These are phyloP conservation scores for Muschampia plurimacula DNA, from an alignment of 2,888 invertebrate genomes.

Conservation along the genomic window DNA sequence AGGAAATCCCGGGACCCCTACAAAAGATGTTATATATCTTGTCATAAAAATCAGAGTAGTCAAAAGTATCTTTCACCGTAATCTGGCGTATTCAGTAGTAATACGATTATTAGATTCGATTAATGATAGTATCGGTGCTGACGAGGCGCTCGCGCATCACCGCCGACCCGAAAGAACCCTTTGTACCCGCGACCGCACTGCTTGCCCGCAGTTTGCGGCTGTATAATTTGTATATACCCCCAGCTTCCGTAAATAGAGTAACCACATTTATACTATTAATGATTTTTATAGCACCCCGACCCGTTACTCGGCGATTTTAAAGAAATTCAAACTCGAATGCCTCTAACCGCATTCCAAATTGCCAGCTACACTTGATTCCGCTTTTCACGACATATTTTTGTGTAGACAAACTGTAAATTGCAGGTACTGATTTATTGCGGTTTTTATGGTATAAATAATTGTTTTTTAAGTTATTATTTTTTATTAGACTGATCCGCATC, in stretches of 20 bases:
- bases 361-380: slow-evolving; percentile 32
- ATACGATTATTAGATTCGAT: no score
- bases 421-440: not conserved
- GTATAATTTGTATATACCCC: slow-evolving; percentile 70
- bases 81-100: no score
- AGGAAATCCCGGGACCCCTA: no score
- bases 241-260: slow-evolving; percentile 82
- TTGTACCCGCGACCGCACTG: slow-evolving; percentile 62
- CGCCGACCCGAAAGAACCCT: slow-evolving; percentile 46
- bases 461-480: no score
- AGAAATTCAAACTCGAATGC: slow-evolving; percentile 52
- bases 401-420: slow-evolving; percentile 4
- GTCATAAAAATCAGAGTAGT: no score
- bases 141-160: slow-evolving; percentile 27
- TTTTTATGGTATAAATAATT: not conserved
- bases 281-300: slow-evolving; percentile 64
- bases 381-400: slow-evolving; percentile 15
- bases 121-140: slow-evolving; percentile 27
- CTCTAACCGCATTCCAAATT: slow-evolving; percentile 64
- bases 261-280: slow-evolving; percentile 78
- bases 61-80: no score
- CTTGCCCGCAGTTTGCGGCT: slow-evolving; percentile 65
- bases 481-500: no score
- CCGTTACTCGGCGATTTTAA: slow-evolving; percentile 65
- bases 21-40: no score